Evolutionary conservation across 2,113 vertebrate genomes (phyloP).

Genomic region (Barbus barbus): DNA sequence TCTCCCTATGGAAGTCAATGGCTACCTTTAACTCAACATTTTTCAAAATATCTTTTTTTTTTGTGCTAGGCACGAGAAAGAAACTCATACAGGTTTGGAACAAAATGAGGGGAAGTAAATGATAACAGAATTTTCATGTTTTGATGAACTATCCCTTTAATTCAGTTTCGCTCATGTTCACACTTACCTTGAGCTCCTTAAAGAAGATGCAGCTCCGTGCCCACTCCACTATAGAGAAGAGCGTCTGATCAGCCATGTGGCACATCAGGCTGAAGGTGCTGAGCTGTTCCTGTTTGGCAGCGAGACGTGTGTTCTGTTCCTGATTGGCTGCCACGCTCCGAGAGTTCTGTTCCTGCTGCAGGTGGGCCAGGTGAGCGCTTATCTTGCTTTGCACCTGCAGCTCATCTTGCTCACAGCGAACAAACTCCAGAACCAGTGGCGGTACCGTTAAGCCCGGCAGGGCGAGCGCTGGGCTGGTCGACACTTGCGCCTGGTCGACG

Average conservation of each 20-base stretch:
- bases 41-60: no score
- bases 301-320: background rate
- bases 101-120: no score
- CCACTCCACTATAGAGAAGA: constrained; percentile 93
- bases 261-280: constrained; percentile 83
- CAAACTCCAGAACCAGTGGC: constrained; percentile 82
- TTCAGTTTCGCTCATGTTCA: background rate
- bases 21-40: no score
- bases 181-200: constrained; percentile 88
- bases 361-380: constrained; percentile 66
- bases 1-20: no score
- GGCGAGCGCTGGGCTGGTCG: constrained; percentile 54
- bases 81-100: no score
- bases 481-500: constrained; percentile 67
- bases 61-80: no score
- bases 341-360: constrained; percentile 80
- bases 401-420: constrained; percentile 86
- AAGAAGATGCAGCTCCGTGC: constrained; percentile 89
- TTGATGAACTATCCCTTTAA: background rate
- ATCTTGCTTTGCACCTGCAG: constrained; percentile 82
- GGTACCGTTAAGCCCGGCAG: constrained; percentile 67
- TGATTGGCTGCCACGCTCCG: constrained; percentile 57
- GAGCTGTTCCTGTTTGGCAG: constrained; percentile 68
- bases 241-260: constrained; percentile 88
- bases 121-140: no score